Percentiles rank a stretch among this genome's conserved stretches.
phyloP scores from a whole-genome alignment of 2,888 invertebrate genomes.

The Mythimna impura region DNA sequence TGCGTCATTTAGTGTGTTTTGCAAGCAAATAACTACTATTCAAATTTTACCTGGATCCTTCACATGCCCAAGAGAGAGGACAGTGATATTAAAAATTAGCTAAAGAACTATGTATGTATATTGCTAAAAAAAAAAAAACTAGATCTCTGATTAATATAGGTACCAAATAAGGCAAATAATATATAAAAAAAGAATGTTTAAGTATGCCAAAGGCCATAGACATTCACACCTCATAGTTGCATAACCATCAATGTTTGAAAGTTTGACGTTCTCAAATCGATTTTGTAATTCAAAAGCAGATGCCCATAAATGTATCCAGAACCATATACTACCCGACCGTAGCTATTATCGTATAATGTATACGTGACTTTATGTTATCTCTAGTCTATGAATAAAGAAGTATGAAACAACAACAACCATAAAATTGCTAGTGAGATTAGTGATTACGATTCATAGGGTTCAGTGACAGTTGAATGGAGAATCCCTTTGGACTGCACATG shows the following conservation, averaged over 20 bases:
- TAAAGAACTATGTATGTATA: no score
- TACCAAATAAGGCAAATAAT: neutral
- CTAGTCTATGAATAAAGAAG: constrained; percentile 33
- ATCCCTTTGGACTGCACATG: neutral
- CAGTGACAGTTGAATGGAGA: constrained; percentile 6
- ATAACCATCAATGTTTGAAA: neutral
- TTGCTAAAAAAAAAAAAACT: neutral
- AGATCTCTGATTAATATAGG: neutral
- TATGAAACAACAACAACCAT: constrained; percentile 31
- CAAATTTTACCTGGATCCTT: no score
- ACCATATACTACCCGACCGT: neutral
- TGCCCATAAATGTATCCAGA: constrained; percentile 1
- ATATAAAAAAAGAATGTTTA: neutral
- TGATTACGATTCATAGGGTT: constrained; percentile 18
- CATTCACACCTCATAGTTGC: no score
- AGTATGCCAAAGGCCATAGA: neutral
- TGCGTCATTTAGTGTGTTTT: no score
- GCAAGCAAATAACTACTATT: no score
- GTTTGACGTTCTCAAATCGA: neutral
- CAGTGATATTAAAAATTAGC: no score
- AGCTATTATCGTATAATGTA: constrained; percentile 7
- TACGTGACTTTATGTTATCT: constrained; percentile 36
- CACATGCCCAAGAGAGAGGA: no score
- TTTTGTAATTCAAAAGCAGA: neutral
- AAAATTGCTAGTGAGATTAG: constrained; percentile 19